Percentiles rank a stretch among this genome's conserved stretches.
phyloP scores from a whole-genome alignment of 2,888 invertebrate species.

The Heliconius aoede region DNA sequence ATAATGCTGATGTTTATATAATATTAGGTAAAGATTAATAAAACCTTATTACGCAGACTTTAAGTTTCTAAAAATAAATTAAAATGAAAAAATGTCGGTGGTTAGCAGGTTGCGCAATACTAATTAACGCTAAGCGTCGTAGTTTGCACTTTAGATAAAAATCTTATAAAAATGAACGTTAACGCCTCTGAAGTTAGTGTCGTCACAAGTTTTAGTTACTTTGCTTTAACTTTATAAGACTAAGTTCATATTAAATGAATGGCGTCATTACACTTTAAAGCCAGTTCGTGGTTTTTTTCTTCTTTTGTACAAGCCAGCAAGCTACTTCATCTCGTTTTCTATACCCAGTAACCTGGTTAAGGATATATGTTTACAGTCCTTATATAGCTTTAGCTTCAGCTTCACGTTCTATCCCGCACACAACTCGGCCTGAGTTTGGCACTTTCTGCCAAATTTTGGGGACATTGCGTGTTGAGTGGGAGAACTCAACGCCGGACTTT shows the following conservation, averaged over 20 bases:
- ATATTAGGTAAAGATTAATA: neutral
- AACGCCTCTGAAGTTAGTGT: constrained; percentile 27
- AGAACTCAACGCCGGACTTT: too few species aligned
- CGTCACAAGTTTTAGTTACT: constrained; percentile 25
- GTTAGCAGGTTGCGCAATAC: constrained; percentile 23
- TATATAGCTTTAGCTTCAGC: too few species aligned
- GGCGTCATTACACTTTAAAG: constrained; percentile 22
- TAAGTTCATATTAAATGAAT: constrained; percentile 23
- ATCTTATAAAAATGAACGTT: constrained; percentile 35
- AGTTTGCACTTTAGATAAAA: constrained; percentile 31
- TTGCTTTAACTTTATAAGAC: constrained; percentile 17
- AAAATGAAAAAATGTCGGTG: neutral
- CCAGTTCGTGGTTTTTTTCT: constrained; percentile 3
- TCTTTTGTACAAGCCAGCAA: neutral
- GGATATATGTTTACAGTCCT: neutral
- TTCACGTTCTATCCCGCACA: too few species aligned
- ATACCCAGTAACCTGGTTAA: constrained; percentile 19
- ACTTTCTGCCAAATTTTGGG: too few species aligned
- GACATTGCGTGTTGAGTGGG: too few species aligned
- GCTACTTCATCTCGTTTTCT: constrained; percentile 15
- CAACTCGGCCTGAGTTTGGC: too few species aligned
- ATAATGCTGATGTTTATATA: neutral
- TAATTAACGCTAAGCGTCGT: constrained; percentile 25
- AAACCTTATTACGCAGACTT: too few species aligned
- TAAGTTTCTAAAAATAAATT: neutral